phyloP scores from a whole-genome alignment of 2,888 invertebrate species.

The Conistra vaccinii region DNA sequence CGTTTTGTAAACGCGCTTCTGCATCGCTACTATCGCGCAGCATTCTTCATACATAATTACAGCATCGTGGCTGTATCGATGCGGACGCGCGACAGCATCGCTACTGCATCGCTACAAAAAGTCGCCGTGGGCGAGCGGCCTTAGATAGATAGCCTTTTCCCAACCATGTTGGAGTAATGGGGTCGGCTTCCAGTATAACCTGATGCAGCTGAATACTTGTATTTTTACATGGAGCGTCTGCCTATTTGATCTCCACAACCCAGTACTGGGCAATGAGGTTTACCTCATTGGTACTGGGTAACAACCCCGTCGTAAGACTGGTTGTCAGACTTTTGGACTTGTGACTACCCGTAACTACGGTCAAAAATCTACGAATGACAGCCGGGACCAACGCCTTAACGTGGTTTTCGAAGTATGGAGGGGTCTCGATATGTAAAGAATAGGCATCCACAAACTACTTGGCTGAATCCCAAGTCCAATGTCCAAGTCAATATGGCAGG shows the following conservation, averaged over 20 bases:
- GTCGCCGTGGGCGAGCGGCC: no score
- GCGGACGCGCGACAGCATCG: no score
- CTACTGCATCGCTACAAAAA: no score
- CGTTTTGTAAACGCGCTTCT: no score
- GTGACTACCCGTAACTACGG: not conserved
- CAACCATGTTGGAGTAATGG: not conserved
- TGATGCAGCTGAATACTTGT: not conserved
- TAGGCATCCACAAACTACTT: not conserved
- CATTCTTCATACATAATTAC: no score
- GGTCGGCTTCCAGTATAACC: not conserved
- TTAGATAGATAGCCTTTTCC: no score
- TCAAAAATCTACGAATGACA: not conserved
- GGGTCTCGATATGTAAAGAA: not conserved
- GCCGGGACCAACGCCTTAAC: not conserved
- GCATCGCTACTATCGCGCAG: no score
- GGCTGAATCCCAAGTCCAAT: no score
- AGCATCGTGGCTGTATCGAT: no score
- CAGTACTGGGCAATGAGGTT: no score
- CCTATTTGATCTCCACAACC: not conserved
- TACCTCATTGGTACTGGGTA: no score
- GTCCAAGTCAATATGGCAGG: not conserved
- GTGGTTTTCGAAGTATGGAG: not conserved
- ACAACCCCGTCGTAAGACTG: not conserved
- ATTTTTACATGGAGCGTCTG: not conserved
- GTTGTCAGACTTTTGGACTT: no score